Base-by-base conservation (phyloP, 1,140 invertebrate species). In the Steinernema feltiae region DNA sequence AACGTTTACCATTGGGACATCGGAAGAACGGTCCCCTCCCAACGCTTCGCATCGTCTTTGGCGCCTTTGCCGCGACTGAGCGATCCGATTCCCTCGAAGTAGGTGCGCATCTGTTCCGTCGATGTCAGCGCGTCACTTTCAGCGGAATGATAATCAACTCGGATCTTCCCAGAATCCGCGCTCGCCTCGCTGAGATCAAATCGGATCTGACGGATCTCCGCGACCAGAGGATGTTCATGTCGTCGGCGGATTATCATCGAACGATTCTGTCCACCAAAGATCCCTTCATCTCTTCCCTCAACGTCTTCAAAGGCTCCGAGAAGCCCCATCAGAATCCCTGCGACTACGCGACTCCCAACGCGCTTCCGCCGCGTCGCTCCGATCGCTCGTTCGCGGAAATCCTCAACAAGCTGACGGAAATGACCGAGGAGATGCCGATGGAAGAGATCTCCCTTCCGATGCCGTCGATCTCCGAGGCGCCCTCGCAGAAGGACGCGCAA, bases 1-100 rank as follows among this genome's bases (percentile, higher is more conserved):
- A 63, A 63, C 53, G 53, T 63, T 27, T 63, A 63, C 53, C 53
- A 63, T 21, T 63, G 53, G 53, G 53, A 63, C 12, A 15, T 63
- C 12, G 53, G 53, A 63, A 63, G 53, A 27, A 63, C 2, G 41
- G 12, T 21, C 53, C 12, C 53, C 24, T 3, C 53, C 15, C 12
- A 15, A 27, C 12, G 24, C 24, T 12, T 12, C 53, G 53, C 24
- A 27, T n/a, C 53, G 2, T n/a, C 41, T 7, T 21, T 21, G 53
- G 53, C 15, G 53, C 53, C 53, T 12, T 27, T 63, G 12, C 53
- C 53, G 15, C 12, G 24, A 15, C 3, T 63, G 15, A n/a, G 15
- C 24, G 53, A 63, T 21, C 53, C 53, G 53, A 63, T 63, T 3
- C 53, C 53, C 3, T 12, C 24, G 7, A 63, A 63, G 53, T 63